Base-by-base conservation (phyloP, 2,113 vertebrate genomes). In the Carettochelys insculpta region DNA sequence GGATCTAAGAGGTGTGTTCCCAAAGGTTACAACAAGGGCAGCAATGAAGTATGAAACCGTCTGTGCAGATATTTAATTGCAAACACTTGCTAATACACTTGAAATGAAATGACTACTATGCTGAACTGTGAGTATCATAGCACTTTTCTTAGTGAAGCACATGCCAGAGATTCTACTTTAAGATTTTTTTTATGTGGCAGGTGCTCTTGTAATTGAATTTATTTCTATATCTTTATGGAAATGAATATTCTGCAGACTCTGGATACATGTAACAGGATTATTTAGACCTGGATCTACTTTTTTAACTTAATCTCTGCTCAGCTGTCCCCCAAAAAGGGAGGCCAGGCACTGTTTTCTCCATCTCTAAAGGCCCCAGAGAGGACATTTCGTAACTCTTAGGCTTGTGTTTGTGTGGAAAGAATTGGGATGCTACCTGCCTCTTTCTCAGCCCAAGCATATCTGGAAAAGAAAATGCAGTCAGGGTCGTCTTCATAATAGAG, bases 161-260 rank as follows among this genome's bases (percentile, higher is more conserved):
- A 56, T 20, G 34, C 22, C 22, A 90, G 13, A 68, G 68, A 83
- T 52, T 79, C 76, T 68, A 73, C 80, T 92, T 89, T 3, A 61
- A 14, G 11, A 38, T 11, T 38, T 81, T 85, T 71, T 81, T 85
- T 71, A 27, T 50, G n/a, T 80, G 31, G 0, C 25, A 6, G 45
- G 0, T 51, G 3, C 45, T 11, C 2, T 79, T 78, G 20, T 22
- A 45, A 68, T 79, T 47, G 38, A 38, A 38, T 68, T 38, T 54
- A 47, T 38, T 82, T 88, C 5, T 52, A 13, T 48, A 83, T 14
- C 3, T 12, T 77, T 52, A 50, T 2, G 2, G 38, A 61, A 81
- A 43, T 25, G 41, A 13, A 0, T 31, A 24, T 50, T 31, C 56
- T 50, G 51, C 86, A 47, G 5, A 29, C 77, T 82, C 82, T 85